These are phyloP conservation scores for Diadromus collaris DNA, from an alignment of 2,888 invertebrate genomes.

Conservation along the genomic window DNA sequence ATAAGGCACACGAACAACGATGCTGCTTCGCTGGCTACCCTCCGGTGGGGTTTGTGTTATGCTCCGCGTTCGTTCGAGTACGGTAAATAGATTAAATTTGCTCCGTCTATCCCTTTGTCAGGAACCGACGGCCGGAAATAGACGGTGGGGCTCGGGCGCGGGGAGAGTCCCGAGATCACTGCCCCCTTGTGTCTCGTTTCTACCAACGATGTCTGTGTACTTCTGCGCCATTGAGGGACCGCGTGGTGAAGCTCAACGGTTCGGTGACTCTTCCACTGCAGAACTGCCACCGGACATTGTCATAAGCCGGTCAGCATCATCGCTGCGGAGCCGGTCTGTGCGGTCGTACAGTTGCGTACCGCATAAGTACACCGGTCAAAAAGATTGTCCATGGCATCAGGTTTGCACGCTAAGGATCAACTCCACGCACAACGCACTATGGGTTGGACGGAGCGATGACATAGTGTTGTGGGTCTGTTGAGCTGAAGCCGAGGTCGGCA, in stretches of 20 bases:
- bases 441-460: no score
- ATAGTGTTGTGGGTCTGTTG: no score
- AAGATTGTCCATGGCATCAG: no score
- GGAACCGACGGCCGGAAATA: conserved; percentile 64
- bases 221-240: conserved; percentile 2
- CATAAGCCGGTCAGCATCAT: no score
- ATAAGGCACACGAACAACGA: neutral
- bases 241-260: conserved; percentile 3
- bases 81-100: conserved; percentile 76
- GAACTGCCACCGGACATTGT: neutral
- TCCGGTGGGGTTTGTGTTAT: conserved; percentile 24
- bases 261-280: conserved; percentile 1
- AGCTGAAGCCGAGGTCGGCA: no score
- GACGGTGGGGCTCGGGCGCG: conserved; percentile 40
- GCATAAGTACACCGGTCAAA: neutral
- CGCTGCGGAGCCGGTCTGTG: no score
- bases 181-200: conserved; percentile 50
- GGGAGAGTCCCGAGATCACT: conserved; percentile 29
- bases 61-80: conserved; percentile 57
- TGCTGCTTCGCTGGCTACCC: conserved; percentile 37
- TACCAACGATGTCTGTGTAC: conserved; percentile 28
- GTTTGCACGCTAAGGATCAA: no score
- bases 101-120: conserved; percentile 69
- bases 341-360: neutral
- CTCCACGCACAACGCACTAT: no score